Base-by-base conservation (phyloP, 2,888 invertebrate species). In the Taphrorychus bicolor region DNA sequence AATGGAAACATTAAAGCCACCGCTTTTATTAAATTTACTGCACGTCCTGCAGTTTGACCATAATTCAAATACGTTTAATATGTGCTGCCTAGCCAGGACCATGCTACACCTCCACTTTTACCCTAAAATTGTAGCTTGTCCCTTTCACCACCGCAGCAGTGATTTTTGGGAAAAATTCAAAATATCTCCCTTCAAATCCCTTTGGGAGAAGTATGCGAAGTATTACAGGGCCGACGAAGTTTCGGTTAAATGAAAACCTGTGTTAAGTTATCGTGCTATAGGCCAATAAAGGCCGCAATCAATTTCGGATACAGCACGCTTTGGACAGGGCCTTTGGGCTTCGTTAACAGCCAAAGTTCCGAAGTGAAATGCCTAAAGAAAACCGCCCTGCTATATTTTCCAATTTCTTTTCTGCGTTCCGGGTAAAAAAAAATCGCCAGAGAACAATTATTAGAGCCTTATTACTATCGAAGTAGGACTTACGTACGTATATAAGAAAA, bases 1-100 rank as follows among this genome's bases (percentile, higher is more conserved):
- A 57, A 57, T 40, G 57, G 54, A 17, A 54, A 56, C 60, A 66
- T 66, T 66, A 66, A 60, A 60, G 59, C 60, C 59, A 59, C 56
- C 57, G 61, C 48, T 61, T 67, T 67, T 67, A 67, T 67, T 67
- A 62, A 67, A 67, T 67, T 67, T 67, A 67, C 57, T 67, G 61
- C 66, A 57, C 57, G 57, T 61, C 61, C 58, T 52, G 58, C 57
- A 62, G 66, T 66, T 60, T 54, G 60, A 56, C 54, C 56, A 66
- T 66, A 66, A 60, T 49, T 66, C 66, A 66, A 66, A 66, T 66
- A 59, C 60, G 66, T 60, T 59, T 66, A 65, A 66, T 65, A 65
- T 60, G 56, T 51, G 40, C 32, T 11, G 32, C 11, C 9, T 9
- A 7, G 32, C 9, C 32, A 32, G 32, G 32, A 32, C n/a, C n/a